A percentile compares a stretch with the other conserved stretches of the same genome.
Conservation (phyloP, 2,888 invertebrate genomes). For the Ormyrus pomaceus region DNA sequence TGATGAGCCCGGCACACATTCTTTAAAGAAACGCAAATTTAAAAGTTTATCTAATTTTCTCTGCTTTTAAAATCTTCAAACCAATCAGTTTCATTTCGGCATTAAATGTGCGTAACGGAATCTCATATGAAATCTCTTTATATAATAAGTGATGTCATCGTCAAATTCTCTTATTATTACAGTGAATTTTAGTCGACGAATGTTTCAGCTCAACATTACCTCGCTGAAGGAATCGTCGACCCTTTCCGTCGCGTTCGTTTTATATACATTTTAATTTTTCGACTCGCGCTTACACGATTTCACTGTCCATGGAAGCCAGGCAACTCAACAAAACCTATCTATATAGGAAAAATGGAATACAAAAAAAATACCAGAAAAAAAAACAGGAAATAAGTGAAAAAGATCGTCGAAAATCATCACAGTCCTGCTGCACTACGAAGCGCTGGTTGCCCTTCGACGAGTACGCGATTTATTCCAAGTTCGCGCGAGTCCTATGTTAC, state of each 20-base stretch:
- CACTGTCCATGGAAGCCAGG: conserved; percentile 20
- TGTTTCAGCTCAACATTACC: not conserved
- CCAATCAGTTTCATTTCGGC: too few species aligned
- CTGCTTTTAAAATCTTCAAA: too few species aligned
- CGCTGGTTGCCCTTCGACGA: conserved; percentile 50
- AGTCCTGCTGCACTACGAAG: conserved; percentile 28
- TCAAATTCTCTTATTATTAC: not conserved
- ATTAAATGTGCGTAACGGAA: too few species aligned
- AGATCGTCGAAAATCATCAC: conserved; percentile 32
- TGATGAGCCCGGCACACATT: too few species aligned
- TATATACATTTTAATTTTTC: conserved; percentile 13
- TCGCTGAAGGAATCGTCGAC: conserved; percentile 13
- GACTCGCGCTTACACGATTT: not conserved
- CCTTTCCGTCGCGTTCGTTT: not conserved
- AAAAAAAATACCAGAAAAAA: conserved; percentile 6
- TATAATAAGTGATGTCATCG: not conserved
- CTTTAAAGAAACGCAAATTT: too few species aligned
- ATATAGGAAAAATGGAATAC: conserved; percentile 19
- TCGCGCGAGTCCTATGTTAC: conserved; percentile 5
- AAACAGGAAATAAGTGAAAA: not conserved
- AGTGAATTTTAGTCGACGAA: not conserved
- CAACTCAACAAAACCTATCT: conserved; percentile 31
- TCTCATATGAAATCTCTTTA: too few species aligned
- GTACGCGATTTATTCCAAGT: conserved; percentile 37
- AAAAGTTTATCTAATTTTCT: too few species aligned